Conservation (phyloP, 2,113 vertebrate species). For the Tinamus guttatus region DNA sequence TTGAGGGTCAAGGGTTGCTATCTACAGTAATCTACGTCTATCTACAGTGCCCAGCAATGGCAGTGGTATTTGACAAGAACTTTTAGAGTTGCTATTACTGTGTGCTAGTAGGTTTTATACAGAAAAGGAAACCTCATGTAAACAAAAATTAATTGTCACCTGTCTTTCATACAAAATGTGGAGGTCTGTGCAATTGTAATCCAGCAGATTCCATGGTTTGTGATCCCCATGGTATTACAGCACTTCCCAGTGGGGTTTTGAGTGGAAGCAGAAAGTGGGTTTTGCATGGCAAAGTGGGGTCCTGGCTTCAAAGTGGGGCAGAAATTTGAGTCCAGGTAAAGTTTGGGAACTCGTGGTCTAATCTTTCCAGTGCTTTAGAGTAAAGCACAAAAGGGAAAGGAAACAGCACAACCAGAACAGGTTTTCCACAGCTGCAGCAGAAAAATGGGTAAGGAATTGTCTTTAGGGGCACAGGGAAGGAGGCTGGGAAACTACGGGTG, state of each 20-base stretch:
- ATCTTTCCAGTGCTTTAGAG: neutral
- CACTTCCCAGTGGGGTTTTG: neutral
- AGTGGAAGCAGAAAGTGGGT: neutral
- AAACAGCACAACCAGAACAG: neutral
- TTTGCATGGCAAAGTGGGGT: neutral
- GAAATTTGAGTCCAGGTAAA: neutral
- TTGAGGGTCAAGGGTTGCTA: neutral
- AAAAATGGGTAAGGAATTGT: neutral
- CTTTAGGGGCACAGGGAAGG: accelerated
- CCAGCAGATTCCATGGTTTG: neutral
- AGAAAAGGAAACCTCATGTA: neutral
- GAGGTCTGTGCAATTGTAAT: neutral
- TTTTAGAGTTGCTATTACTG: neutral
- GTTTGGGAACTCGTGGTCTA: neutral
- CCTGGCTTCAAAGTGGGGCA: neutral
- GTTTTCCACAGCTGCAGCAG: neutral
- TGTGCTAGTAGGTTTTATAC: neutral
- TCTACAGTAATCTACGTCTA: too few species aligned
- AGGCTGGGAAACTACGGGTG: neutral
- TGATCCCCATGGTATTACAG: neutral
- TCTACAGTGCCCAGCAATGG: neutral
- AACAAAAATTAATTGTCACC: neutral
- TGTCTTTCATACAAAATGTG: neutral
- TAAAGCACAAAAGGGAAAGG: neutral
- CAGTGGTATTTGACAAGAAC: neutral